phyloP scores from a whole-genome alignment of 1,140 invertebrate species.

The Octopus sinensis region DNA sequence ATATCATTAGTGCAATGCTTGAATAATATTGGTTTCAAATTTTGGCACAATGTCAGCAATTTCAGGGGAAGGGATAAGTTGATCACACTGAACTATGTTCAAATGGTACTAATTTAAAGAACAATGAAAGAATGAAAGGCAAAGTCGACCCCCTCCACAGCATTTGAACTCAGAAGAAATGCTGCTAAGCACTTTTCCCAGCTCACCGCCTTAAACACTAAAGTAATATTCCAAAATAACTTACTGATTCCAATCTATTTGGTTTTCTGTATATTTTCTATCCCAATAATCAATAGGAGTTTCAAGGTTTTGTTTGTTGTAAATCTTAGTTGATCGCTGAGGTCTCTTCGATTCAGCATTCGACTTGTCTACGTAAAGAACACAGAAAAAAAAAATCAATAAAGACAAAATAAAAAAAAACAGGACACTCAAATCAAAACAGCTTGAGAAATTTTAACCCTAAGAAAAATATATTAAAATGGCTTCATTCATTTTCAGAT shows the following conservation, averaged over 20 bases:
- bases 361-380: neutral
- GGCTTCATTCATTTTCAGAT: too few relatives aligned
- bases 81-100: too few relatives aligned
- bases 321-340: neutral
- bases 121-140: too few relatives aligned
- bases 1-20: too few relatives aligned
- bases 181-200: too few relatives aligned
- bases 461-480: too few relatives aligned
- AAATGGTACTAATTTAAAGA: too few relatives aligned
- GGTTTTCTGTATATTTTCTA: conserved; percentile 6
- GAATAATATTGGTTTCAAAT: too few relatives aligned
- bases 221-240: conserved; percentile 1
- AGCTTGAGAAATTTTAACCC: neutral
- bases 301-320: conserved; percentile 25
- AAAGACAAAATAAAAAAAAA: neutral
- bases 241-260: conserved; percentile 25
- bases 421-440: neutral
- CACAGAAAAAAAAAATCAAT: neutral
- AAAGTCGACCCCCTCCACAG: too few relatives aligned
- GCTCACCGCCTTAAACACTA: neutral
- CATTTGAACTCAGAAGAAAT: too few relatives aligned
- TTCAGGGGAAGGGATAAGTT: too few relatives aligned
- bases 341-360: neutral
- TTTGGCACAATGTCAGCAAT: too few relatives aligned
- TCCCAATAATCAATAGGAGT: conserved; percentile 13